A percentile compares a stretch with the other conserved stretches of the same genome.
These are phyloP conservation scores for Lasioglossum lativentre DNA, from an alignment of 2,888 invertebrate genomes.

Conservation along the genomic window DNA sequence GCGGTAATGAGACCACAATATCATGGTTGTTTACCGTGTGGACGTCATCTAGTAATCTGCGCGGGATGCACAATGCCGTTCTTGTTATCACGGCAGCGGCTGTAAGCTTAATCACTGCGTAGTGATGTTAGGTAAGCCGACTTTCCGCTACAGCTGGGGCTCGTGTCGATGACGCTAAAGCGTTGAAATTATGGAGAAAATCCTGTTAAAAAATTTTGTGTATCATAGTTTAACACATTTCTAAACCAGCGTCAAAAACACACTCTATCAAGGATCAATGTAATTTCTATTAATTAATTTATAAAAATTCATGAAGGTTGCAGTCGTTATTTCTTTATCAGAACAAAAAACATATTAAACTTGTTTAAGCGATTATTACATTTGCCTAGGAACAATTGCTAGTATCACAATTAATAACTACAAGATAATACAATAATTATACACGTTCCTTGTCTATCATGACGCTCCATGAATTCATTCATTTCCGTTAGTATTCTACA, in stretches of 20 bases:
- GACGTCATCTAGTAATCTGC: constrained; percentile 25
- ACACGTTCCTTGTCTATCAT: background rate
- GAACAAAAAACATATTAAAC: background rate
- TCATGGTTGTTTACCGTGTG: constrained; percentile 37
- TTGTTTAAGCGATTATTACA: background rate
- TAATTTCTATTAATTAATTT: too few species aligned
- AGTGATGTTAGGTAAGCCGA: background rate
- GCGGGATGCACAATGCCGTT: constrained; percentile 28
- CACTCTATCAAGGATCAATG: too few species aligned
- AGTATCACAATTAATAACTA: background rate
- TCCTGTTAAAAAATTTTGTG: too few species aligned
- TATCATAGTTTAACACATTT: too few species aligned
- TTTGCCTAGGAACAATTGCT: background rate
- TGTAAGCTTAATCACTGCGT: constrained; percentile 7
- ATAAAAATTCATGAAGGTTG: too few species aligned
- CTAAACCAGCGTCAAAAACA: too few species aligned
- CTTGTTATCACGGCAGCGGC: constrained; percentile 4
- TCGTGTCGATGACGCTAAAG: background rate
- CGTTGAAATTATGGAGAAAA: background rate
- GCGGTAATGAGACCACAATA: constrained; percentile 61
- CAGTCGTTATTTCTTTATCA: background rate
- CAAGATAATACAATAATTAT: background rate
- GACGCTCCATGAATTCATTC: too few species aligned
- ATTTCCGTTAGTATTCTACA: too few species aligned
- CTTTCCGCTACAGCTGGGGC: background rate